Conservation (phyloP, 2,797 vertebrate species). For the Enteromius radiatus region DNA sequence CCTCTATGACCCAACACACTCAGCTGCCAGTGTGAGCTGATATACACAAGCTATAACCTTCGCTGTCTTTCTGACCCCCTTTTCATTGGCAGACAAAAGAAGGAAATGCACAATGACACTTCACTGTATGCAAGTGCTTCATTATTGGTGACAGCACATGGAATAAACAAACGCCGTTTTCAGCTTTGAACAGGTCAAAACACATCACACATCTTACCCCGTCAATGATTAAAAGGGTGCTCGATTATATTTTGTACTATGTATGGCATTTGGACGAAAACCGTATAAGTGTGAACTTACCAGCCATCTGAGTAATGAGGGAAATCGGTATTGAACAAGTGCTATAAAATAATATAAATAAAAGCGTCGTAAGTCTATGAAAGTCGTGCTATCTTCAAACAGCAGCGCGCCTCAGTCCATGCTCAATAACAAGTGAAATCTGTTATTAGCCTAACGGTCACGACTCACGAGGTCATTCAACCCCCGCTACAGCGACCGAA, state of each 20-base stretch:
- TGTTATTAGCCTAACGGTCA: conserved; percentile 11
- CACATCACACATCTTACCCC: background rate
- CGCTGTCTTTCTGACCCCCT: conserved; percentile 44
- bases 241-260: background rate
- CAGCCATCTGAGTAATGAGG: conserved; percentile 55
- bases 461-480: conserved; percentile 39
- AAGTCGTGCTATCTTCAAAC: background rate
- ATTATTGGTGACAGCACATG: background rate
- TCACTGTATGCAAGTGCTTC: background rate
- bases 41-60: conserved; percentile 1
- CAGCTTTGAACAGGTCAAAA: background rate
- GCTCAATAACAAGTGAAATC: background rate
- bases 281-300: conserved; percentile 50
- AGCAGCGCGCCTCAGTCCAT: background rate
- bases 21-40: background rate
- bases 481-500: background rate
- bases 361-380: background rate
- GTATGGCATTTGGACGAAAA: background rate
- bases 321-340: background rate
- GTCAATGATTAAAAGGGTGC: background rate
- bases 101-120: conserved; percentile 39
- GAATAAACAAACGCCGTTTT: background rate
- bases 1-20: background rate
- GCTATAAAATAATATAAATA: background rate
- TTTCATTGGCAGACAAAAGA: conserved; percentile 34